Percentiles rank a stretch among this genome's conserved stretches.
Evolutionary conservation across 2,888 invertebrate genomes (phyloP).

Genomic region (Andrena marginata): DNA sequence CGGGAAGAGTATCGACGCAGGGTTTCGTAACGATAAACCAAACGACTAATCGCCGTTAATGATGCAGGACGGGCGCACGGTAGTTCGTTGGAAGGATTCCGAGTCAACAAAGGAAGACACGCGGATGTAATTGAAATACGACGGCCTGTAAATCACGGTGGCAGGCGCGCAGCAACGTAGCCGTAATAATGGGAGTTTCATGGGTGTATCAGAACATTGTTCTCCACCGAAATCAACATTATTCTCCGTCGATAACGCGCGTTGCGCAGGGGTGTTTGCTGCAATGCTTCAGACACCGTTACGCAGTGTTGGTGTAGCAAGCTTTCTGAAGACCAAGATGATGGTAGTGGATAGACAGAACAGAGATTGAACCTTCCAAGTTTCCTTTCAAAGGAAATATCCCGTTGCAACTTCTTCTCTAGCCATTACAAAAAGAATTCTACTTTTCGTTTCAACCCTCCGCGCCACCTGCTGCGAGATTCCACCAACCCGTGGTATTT

Average conservation of each 20-base stretch:
- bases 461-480: not conserved
- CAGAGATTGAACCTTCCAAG: too few relatives aligned
- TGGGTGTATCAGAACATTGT: not conserved
- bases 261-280: not conserved
- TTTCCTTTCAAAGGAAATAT: too few relatives aligned
- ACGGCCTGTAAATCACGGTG: conserved; percentile 12
- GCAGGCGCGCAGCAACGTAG: conserved; percentile 14
- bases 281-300: not conserved
- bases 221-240: not conserved
- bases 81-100: not conserved
- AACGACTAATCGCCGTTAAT: not conserved
- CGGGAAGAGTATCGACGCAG: not conserved
- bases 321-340: too few relatives aligned
- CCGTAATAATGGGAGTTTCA: not conserved
- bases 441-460: not conserved
- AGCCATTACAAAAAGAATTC: too few relatives aligned
- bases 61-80: not conserved
- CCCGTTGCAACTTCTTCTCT: too few relatives aligned
- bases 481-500: not conserved
- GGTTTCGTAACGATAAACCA: not conserved
- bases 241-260: not conserved
- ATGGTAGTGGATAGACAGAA: too few relatives aligned
- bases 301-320: too few relatives aligned
- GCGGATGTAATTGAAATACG: conserved; percentile 6
- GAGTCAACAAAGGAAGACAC: conserved; percentile 8